These are phyloP conservation scores for Halcyon senegalensis DNA, from an alignment of 2,113 vertebrate genomes.

Conservation along the genomic window DNA sequence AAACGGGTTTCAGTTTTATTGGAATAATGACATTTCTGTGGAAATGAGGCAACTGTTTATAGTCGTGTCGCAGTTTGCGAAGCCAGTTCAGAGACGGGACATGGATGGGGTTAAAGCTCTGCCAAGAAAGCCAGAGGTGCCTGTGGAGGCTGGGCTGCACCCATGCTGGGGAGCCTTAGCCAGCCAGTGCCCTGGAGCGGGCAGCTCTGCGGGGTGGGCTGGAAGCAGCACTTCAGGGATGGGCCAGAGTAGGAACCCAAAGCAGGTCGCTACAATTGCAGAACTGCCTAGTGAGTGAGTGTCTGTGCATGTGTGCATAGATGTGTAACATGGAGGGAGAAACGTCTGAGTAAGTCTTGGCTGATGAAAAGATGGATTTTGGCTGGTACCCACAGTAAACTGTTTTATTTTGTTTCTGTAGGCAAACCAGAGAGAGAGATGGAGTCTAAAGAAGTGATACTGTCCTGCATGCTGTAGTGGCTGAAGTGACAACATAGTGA, in stretches of 20 bases:
- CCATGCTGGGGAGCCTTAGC: background rate
- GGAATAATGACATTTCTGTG: background rate
- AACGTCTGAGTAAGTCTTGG: background rate
- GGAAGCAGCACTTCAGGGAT: background rate
- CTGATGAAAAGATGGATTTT: background rate
- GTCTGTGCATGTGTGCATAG: no score
- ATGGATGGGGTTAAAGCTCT: background rate
- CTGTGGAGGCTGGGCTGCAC: background rate
- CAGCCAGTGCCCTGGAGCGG: background rate
- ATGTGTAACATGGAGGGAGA: rapidly evolving
- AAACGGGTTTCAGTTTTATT: background rate
- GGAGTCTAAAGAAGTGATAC: background rate
- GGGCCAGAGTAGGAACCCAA: background rate
- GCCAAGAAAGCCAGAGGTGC: background rate
- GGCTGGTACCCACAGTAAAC: background rate
- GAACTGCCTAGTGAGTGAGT: background rate
- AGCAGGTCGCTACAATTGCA: background rate
- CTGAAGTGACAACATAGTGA: background rate
- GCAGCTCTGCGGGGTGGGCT: background rate
- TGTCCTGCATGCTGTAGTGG: background rate
- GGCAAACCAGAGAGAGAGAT: background rate
- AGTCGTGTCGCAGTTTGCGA: background rate
- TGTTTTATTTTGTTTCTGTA: background rate
- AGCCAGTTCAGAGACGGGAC: background rate
- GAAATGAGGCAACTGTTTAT: background rate